Percentiles rank a stretch among this genome's conserved stretches.
Evolutionary conservation across 2,888 invertebrate genomes (phyloP).

Genomic region (Cenopis cana): DNA sequence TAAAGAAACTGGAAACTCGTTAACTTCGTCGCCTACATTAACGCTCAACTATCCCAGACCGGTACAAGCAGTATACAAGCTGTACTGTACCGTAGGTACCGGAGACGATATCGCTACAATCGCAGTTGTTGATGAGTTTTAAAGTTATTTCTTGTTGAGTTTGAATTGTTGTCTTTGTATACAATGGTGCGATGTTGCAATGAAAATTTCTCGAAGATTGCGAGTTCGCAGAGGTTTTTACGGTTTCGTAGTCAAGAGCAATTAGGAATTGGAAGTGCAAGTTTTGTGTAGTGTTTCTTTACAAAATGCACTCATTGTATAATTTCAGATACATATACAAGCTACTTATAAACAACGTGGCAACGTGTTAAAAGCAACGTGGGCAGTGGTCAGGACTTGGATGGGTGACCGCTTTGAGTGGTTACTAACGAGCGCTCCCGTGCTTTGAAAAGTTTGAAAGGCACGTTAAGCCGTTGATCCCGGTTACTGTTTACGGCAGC

Average conservation of each 20-base stretch:
- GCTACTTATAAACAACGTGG: too few relatives aligned
- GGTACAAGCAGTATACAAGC: not conserved
- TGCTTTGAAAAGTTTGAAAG: too few relatives aligned
- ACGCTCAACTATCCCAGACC: conserved; percentile 29
- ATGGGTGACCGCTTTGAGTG: too few relatives aligned
- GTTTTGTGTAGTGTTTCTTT: not conserved
- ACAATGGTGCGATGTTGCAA: conserved; percentile 11
- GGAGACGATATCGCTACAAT: conserved; percentile 13
- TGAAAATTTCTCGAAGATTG: not conserved
- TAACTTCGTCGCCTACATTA: conserved; percentile 26
- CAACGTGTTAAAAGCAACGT: too few relatives aligned
- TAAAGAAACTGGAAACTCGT: conserved; percentile 25
- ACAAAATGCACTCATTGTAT: not conserved
- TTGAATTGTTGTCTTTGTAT: conserved; percentile 19
- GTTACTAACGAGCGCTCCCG: too few relatives aligned
- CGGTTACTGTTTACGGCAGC: too few relatives aligned
- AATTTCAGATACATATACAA: too few relatives aligned
- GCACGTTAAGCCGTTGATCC: too few relatives aligned
- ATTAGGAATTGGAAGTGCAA: not conserved
- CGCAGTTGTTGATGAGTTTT: conserved; percentile 26
- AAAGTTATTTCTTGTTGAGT: conserved; percentile 21
- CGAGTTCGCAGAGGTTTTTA: conserved; percentile 3
- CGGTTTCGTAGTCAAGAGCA: not conserved
- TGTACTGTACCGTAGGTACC: conserved; percentile 13
- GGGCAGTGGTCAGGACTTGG: too few relatives aligned